Base-by-base conservation (phyloP, 1,140 invertebrate species). In the Drosophila nebulosa region DNA sequence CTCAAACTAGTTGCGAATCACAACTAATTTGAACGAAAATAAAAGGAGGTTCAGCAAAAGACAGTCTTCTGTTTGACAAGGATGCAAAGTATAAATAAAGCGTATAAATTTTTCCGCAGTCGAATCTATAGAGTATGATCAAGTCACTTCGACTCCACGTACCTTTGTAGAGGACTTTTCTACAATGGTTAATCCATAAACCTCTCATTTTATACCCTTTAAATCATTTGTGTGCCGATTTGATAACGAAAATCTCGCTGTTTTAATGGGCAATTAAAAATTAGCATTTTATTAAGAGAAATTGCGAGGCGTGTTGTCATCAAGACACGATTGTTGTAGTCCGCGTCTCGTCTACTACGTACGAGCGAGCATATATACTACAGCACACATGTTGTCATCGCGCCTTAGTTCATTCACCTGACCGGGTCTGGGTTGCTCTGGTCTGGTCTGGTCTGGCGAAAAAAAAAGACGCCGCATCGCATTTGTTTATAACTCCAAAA, bases 281-380 rank as follows among this genome's bases (percentile, higher is more conserved):
- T 85, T 78, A 86, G 73, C 81, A 85, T 85, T 86, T 86, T 74
- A 86, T 83, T 78, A 81, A 72, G 59, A 55, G 50, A 70, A 71
- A 79, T 67, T 75, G 78, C 36, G 62, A 74, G 62, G 50, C 69
- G 71, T 65, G 56, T 59, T 59, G 69, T 64, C 69, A 26, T 74
- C 62, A 55, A 64, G 61, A 62, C 64, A 65, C 36, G 30, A 66
- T 65, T 30, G 32, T 58, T 21, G 32, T 53, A 64, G 36, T 22
- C 21, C 26, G 14, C 16, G 16, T 55, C 46, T 55, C 35, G n/a
- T 26, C 30, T 65, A 14, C 32, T 42, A 36, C 35, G 12, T 36
- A 36, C 14, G 35, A 36, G n/a, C 10, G 35, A 36, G 35, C 9
- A 21, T 21, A 32, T 42, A 14, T 42, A 42, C 39, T 21, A 46